These are phyloP conservation scores for Pristionchus fissidentatus DNA, from an alignment of 2,888 invertebrate genomes.

Conservation along the genomic window DNA sequence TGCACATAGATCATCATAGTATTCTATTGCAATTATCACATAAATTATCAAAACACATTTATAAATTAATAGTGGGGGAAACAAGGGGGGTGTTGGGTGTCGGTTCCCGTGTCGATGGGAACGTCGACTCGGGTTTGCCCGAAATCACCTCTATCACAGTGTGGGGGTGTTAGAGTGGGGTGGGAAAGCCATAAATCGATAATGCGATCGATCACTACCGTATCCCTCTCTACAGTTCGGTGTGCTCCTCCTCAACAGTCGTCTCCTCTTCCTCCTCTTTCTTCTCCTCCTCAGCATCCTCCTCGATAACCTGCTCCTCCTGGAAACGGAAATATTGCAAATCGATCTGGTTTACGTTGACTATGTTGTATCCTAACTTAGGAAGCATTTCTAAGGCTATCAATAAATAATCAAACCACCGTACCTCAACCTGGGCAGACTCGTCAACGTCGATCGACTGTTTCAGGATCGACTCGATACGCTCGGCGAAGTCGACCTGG, in stretches of 20 bases:
- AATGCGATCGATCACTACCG: neutral
- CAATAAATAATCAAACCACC: neutral
- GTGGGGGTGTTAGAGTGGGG: neutral
- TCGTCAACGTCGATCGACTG: conserved; percentile 76
- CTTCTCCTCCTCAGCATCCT: conserved; percentile 81
- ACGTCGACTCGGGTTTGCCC: conserved; percentile 12
- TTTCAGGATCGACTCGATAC: conserved; percentile 90
- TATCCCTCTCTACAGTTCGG: conserved; percentile 64
- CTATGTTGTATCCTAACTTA: too few species aligned
- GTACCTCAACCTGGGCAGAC: conserved; percentile 70
- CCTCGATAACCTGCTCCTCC: conserved; percentile 76
- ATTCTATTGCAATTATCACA: conserved; percentile 37
- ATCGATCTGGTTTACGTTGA: too few species aligned
- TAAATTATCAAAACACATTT: conserved; percentile 2
- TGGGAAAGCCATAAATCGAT: too few species aligned
- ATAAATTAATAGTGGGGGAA: conserved; percentile 3
- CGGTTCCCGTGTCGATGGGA: conserved; percentile 16
- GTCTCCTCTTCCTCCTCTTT: conserved; percentile 62
- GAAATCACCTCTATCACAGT: conserved; percentile 45
- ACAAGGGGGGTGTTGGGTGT: conserved; percentile 3
- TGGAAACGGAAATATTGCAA: conserved; percentile 36
- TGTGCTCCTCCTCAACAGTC: conserved; percentile 73
- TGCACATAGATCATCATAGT: conserved; percentile 5
- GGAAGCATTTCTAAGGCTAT: neutral
- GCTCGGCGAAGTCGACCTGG: conserved; percentile 86